phyloP scores from a whole-genome alignment of 2,888 invertebrate genomes.

The Pandemis heparana region DNA sequence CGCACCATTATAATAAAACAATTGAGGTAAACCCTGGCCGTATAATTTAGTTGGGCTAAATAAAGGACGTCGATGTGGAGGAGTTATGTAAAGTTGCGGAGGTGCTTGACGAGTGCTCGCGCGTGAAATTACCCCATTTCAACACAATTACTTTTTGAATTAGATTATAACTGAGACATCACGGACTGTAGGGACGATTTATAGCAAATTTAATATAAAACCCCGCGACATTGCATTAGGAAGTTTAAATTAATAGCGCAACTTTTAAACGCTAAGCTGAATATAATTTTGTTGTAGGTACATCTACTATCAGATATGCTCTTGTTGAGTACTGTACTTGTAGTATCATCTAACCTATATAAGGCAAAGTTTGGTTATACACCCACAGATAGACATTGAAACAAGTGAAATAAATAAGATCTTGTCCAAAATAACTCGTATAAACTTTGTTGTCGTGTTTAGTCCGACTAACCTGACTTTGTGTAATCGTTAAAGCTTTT shows the following conservation, averaged over 20 bases:
- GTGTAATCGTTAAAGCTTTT: too few relatives aligned
- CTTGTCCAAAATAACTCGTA: too few relatives aligned
- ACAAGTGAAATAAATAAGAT: too few relatives aligned
- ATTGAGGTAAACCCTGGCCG: constrained; percentile 13
- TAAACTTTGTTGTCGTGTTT: not conserved
- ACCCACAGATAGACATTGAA: too few relatives aligned
- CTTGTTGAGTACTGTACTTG: too few relatives aligned
- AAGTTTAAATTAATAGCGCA: not conserved
- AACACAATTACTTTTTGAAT: constrained; percentile 37
- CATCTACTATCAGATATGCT: too few relatives aligned
- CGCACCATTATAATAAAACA: constrained; percentile 27
- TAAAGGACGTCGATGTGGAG: constrained; percentile 28
- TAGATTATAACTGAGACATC: constrained; percentile 29
- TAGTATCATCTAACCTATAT: too few relatives aligned
- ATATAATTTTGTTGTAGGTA: not conserved
- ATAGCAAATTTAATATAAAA: constrained; percentile 4
- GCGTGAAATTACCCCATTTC: constrained; percentile 35
- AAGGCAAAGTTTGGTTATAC: too few relatives aligned
- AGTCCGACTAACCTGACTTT: too few relatives aligned
- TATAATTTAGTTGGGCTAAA: constrained; percentile 32
- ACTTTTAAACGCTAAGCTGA: not conserved
- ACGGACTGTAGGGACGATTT: not conserved
- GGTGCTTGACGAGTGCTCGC: constrained; percentile 21
- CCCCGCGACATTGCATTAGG: not conserved
- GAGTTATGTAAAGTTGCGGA: constrained; percentile 31